Percentiles rank a stretch among this genome's conserved stretches.
Evolutionary conservation across 2,113 vertebrate species (phyloP).

Genomic region (Erythrocercus mccallii): DNA sequence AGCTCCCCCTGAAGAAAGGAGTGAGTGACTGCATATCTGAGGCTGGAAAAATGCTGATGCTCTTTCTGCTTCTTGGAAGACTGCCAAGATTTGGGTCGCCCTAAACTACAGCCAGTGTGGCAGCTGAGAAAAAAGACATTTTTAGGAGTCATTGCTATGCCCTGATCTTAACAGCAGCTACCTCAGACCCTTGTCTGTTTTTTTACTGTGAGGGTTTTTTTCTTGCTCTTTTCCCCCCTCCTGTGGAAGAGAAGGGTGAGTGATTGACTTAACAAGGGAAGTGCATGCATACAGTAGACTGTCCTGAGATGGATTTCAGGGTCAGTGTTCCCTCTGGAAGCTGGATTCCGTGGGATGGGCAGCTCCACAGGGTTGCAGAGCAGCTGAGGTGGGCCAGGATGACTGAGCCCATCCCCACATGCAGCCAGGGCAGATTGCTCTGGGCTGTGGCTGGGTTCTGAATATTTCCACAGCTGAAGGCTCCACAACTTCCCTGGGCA

Average conservation of each 20-base stretch:
- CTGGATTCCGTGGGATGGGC: background rate
- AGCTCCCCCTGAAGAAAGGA: background rate
- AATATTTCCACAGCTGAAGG: background rate
- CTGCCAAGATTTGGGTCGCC: background rate
- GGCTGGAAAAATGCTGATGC: background rate
- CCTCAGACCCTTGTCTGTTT: background rate
- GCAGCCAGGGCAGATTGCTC: background rate
- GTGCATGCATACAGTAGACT: accelerated
- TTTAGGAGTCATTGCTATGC: background rate
- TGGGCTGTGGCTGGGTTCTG: background rate
- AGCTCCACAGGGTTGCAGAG: background rate
- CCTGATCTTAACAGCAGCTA: background rate
- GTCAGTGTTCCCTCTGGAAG: background rate
- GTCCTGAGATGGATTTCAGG: background rate
- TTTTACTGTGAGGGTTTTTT: background rate
- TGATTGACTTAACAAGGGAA: background rate
- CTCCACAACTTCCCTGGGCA: background rate
- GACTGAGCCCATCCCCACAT: accelerated
- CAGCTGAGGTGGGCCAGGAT: background rate
- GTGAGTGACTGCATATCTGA: accelerated
- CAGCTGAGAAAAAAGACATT: background rate
- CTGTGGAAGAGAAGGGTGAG: background rate
- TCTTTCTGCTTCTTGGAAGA: background rate
- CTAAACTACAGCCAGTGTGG: background rate
- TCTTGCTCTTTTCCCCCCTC: too few species aligned